A percentile compares a stretch with the other conserved stretches of the same genome.
phyloP scores from a whole-genome alignment of 2,888 invertebrate genomes.

The Muscina levida region DNA sequence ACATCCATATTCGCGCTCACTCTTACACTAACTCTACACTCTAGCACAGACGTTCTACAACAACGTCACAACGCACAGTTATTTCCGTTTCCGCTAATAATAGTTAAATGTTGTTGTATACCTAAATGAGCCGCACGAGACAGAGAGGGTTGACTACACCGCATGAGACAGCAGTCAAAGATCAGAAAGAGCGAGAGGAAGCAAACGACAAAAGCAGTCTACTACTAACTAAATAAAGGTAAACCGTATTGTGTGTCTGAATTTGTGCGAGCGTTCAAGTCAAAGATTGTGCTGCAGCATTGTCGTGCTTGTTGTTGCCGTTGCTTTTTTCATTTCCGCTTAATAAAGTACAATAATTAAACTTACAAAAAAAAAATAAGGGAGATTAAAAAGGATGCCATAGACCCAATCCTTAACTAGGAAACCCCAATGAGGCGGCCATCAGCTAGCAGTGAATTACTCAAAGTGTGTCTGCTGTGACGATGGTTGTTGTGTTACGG shows the following conservation, averaged over 20 bases:
- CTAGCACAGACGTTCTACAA: not conserved
- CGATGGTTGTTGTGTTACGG: not conserved
- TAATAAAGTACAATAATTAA: slow-evolving; percentile 78
- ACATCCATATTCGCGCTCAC: not conserved
- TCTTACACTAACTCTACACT: not conserved
- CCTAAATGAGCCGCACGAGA: too few species aligned
- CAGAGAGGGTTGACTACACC: too few species aligned
- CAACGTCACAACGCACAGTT: slow-evolving; percentile 39
- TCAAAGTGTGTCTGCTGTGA: slow-evolving; percentile 15
- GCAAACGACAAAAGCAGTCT: slow-evolving; percentile 2
- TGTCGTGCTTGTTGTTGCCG: slow-evolving; percentile 23
- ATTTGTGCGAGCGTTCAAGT: not conserved
- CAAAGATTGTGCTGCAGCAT: slow-evolving; percentile 1
- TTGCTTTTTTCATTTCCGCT: slow-evolving; percentile 75
- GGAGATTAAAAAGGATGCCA: slow-evolving; percentile 75
- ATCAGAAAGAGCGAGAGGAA: not conserved
- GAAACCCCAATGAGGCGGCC: not conserved
- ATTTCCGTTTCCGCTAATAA: slow-evolving; percentile 56
- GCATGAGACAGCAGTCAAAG: not conserved
- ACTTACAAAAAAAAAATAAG: slow-evolving; percentile 72
- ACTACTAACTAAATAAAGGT: not conserved
- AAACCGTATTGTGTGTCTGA: not conserved
- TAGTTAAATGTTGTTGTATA: slow-evolving; percentile 44
- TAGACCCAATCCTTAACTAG: slow-evolving; percentile 28
- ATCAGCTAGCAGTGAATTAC: not conserved